Conservation (phyloP, 2,888 invertebrate species). For the Hipparchia sbordonii region DNA sequence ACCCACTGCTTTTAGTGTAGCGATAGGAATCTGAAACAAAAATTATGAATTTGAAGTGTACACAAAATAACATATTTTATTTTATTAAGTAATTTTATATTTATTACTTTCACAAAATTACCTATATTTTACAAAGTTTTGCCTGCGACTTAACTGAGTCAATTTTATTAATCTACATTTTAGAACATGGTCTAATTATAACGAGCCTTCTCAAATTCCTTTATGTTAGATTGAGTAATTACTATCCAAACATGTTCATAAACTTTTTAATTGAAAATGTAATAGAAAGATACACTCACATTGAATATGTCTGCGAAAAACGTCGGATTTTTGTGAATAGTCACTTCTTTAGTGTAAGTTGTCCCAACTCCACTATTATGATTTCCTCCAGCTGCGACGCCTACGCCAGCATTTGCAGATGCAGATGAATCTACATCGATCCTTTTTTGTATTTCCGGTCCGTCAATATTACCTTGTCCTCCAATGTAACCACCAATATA, state of each 20-base stretch:
- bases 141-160: too few species aligned
- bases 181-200: too few species aligned
- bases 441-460: slow-evolving; percentile 59
- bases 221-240: too few species aligned
- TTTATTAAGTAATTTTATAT: too few species aligned
- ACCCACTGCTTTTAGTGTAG: slow-evolving; percentile 84
- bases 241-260: not conserved
- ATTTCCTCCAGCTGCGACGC: slow-evolving; percentile 42
- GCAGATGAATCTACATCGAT: slow-evolving; percentile 54
- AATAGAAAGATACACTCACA: slow-evolving; percentile 65
- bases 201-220: too few species aligned
- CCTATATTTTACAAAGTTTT: too few species aligned
- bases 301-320: slow-evolving; percentile 85
- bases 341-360: slow-evolving; percentile 58
- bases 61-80: not conserved
- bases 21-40: slow-evolving; percentile 84
- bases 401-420: slow-evolving; percentile 47
- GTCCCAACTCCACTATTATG: slow-evolving; percentile 44
- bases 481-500: slow-evolving; percentile 65
- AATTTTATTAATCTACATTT: too few species aligned
- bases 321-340: slow-evolving; percentile 63
- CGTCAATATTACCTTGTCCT: slow-evolving; percentile 48
- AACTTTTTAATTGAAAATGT: not conserved
- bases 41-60: not conserved
- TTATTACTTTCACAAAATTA: too few species aligned